phyloP scores from a whole-genome alignment of 92 coral and sea anemone genomes.

The Parazoanthus darwini region DNA sequence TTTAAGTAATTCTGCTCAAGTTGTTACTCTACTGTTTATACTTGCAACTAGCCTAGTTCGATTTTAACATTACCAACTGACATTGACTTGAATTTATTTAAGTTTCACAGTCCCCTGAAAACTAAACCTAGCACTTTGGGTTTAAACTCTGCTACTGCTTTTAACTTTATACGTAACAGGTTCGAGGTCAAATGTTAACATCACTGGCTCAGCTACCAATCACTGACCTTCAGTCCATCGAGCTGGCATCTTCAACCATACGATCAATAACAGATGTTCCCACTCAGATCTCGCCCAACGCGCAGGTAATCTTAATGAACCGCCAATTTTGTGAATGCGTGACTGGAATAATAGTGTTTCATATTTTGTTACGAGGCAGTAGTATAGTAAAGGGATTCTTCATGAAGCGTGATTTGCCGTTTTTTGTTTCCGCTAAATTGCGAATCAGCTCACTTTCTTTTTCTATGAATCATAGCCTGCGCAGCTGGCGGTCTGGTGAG shows the following conservation, averaged over 20 bases:
- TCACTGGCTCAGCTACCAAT: slow-evolving; percentile 46
- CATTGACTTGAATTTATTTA: not conserved
- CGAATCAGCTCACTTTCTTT: no score
- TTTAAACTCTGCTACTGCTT: not conserved
- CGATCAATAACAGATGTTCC: slow-evolving; percentile 51
- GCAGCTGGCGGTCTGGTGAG: no score
- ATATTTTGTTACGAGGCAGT: not conserved
- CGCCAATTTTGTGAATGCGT: not conserved
- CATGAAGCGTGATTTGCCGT: no score
- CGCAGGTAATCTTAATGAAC: slow-evolving; percentile 62
- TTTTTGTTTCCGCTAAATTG: no score
- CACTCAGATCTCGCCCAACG: slow-evolving; percentile 43
- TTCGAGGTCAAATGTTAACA: slow-evolving; percentile 51
- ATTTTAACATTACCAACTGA: not conserved
- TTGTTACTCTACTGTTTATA: no score
- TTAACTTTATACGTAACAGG: slow-evolving; percentile 23
- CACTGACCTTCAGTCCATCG: slow-evolving; percentile 47
- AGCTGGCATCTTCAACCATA: slow-evolving; percentile 56
- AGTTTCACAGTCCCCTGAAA: not conserved
- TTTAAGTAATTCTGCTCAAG: no score
- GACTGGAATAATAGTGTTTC: no score
- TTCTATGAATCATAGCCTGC: no score
- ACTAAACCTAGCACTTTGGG: not conserved
- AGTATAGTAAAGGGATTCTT: no score
- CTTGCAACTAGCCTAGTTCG: not conserved